Conservation (phyloP, 2,113 vertebrate genomes). For the Brachionichthys hirsutus region DNA sequence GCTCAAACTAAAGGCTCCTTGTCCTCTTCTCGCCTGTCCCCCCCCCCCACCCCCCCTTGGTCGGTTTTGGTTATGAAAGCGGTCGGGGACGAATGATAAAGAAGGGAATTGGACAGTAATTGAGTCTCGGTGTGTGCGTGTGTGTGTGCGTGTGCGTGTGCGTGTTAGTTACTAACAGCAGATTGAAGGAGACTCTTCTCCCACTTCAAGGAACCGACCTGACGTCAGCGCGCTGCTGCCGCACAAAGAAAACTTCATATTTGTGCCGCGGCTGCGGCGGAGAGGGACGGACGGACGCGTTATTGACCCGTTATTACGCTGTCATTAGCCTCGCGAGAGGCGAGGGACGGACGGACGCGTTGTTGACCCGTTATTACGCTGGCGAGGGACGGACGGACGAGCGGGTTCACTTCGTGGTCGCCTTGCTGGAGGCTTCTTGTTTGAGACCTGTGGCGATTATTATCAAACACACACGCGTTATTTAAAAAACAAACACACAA, state of each 20-base stretch:
- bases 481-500: not conserved
- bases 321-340: not conserved
- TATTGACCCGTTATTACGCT: conserved; percentile 57
- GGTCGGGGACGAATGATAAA: conserved; percentile 82
- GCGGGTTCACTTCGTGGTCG: too few species aligned
- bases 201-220: conserved; percentile 92
- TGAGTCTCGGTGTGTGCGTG: conserved; percentile 76
- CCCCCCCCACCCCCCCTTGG: too few species aligned
- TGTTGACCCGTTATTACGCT: conserved; percentile 57
- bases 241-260: conserved; percentile 86
- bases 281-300: conserved; percentile 37
- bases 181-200: conserved; percentile 89
- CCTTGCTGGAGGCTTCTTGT: too few species aligned
- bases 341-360: conserved; percentile 46
- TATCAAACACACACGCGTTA: not conserved
- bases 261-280: conserved; percentile 59
- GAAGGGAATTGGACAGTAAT: conserved; percentile 82
- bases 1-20: conserved; percentile 71
- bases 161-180: conserved; percentile 84
- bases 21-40: conserved; percentile 69
- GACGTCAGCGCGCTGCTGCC: conserved; percentile 88
- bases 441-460: conserved; percentile 5
- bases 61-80: conserved; percentile 76
- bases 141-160: conserved; percentile 73
- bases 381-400: conserved; percentile 43